Evolutionary conservation across 2,888 invertebrate species (phyloP).

Genomic region (Subacronicta megacephala): DNA sequence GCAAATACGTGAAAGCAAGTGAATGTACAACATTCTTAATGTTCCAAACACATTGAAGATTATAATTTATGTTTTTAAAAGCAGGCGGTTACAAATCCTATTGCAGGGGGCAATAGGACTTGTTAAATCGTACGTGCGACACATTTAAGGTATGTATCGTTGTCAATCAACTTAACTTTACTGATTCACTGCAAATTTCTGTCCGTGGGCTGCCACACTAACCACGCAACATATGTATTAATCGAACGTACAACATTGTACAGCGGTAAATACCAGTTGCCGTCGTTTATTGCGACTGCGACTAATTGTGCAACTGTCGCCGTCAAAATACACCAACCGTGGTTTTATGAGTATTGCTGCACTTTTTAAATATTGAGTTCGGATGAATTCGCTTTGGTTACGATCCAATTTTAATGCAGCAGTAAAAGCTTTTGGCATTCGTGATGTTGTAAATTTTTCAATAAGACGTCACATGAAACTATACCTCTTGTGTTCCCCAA

Average conservation of each 20-base stretch:
- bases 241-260: constrained; percentile 42
- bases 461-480: too few relatives aligned
- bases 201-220: constrained; percentile 14
- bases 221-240: constrained; percentile 21
- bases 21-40: too few relatives aligned
- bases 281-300: constrained; percentile 44
- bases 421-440: not conserved
- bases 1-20: too few relatives aligned
- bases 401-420: not conserved
- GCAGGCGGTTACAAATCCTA: too few relatives aligned
- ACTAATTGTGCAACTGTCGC: constrained; percentile 47
- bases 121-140: too few relatives aligned
- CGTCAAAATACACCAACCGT: constrained; percentile 48
- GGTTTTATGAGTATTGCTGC: constrained; percentile 41
- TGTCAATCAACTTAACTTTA: not conserved
- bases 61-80: too few relatives aligned
- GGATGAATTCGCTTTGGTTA: constrained; percentile 1
- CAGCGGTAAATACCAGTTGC: constrained; percentile 38
- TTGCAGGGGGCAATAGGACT: too few relatives aligned
- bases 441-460: too few relatives aligned
- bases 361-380: constrained; percentile 34
- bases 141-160: too few relatives aligned
- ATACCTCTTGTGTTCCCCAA: too few relatives aligned
- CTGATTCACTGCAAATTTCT: not conserved
- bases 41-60: too few relatives aligned